phyloP scores from a whole-genome alignment of 2,797 vertebrate species.

The Lacerta bilineata region DNA sequence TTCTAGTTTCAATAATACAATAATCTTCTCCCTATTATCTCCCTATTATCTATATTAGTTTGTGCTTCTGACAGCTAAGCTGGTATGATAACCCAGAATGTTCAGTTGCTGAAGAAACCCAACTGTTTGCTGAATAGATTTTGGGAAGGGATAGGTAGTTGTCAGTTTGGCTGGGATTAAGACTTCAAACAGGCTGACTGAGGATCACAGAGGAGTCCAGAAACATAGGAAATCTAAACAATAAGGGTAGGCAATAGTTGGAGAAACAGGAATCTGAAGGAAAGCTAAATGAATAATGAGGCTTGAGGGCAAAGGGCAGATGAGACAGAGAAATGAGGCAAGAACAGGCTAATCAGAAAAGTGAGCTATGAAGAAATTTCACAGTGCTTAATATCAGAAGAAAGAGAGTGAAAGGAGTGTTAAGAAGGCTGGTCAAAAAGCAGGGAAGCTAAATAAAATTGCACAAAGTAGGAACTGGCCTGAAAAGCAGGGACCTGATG shows the following conservation, averaged over 20 bases:
- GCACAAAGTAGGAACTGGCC: background rate
- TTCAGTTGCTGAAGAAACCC: background rate
- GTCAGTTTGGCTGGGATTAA: background rate
- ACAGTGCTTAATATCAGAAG: background rate
- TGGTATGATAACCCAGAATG: background rate
- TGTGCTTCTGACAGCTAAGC: background rate
- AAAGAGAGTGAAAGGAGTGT: background rate
- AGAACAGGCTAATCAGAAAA: background rate
- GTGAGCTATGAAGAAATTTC: background rate
- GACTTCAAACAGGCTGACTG: background rate
- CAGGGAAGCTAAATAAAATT: background rate
- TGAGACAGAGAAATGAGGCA: background rate
- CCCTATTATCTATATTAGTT: background rate
- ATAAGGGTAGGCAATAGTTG: background rate
- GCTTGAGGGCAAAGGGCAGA: background rate
- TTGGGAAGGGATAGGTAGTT: background rate
- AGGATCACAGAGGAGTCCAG: too few relatives aligned
- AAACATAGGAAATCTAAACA: background rate
- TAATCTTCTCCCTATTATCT: background rate
- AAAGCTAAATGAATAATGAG: background rate
- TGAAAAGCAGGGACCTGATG: background rate
- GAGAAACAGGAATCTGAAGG: background rate
- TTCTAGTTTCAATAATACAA: background rate
- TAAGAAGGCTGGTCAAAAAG: background rate
- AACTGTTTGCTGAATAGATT: background rate